These are phyloP conservation scores for Callithrix jacchus DNA, from an alignment of 2,113 vertebrate species.

Conservation along the genomic window DNA sequence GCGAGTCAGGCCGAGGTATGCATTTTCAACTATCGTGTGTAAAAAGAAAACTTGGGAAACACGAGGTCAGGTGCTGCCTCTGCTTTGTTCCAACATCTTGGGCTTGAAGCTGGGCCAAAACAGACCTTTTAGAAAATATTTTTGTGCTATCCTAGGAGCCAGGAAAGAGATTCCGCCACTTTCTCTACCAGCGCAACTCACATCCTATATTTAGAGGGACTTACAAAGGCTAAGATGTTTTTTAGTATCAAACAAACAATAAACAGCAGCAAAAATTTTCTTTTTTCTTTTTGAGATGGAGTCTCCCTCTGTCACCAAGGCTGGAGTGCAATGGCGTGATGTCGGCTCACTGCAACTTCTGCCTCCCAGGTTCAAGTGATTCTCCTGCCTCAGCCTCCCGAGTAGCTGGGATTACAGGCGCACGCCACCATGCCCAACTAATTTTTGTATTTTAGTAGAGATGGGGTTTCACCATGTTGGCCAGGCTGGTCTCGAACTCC, in stretches of 20 bases:
- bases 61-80: background rate
- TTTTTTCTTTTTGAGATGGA: no score
- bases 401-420: no score
- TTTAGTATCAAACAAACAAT: background rate
- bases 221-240: accelerated
- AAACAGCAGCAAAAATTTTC: no score
- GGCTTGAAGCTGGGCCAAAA: background rate
- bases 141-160: background rate
- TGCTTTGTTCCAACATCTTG: background rate
- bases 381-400: no score
- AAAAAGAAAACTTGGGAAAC: background rate
- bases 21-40: background rate
- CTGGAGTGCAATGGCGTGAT: no score
- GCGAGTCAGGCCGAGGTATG: background rate
- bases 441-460: no score
- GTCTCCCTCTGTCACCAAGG: no score
- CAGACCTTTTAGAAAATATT: background rate
- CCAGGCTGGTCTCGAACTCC: no score
- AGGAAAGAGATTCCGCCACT: background rate
- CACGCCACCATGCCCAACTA: no score
- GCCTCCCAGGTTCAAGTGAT: no score
- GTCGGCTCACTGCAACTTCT: no score
- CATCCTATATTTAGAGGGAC: background rate
- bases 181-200: background rate
- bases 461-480: no score